These are phyloP conservation scores for Mastomys coucha DNA, from an alignment of 2,113 vertebrate genomes.

Conservation along the genomic window DNA sequence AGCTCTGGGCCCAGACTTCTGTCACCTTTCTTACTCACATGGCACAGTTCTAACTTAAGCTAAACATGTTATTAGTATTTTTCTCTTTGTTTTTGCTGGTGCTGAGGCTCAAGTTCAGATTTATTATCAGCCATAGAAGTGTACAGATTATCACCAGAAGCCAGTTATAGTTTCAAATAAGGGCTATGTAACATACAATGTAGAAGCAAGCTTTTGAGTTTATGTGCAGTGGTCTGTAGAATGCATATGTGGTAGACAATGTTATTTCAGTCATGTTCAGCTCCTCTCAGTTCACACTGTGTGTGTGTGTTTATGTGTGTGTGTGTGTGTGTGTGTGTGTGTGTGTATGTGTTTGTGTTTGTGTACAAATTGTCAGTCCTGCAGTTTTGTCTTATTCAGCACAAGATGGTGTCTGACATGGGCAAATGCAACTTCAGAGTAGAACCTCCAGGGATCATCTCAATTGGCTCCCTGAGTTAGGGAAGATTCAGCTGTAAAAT, in stretches of 20 bases:
- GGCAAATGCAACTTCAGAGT: slow-evolving; percentile 21
- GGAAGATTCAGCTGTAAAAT: slow-evolving; percentile 49
- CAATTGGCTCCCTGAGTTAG: background rate
- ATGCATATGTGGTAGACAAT: background rate
- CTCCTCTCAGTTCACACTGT: slow-evolving; percentile 26
- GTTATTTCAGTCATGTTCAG: slow-evolving; percentile 33
- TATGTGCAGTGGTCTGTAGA: slow-evolving; percentile 45
- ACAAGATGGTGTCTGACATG: slow-evolving; percentile 7
- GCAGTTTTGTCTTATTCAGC: slow-evolving; percentile 51
- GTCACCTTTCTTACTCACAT: slow-evolving; percentile 33
- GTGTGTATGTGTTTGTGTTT: no score
- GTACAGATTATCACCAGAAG: slow-evolving; percentile 40
- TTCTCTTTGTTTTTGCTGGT: background rate
- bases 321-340: background rate
- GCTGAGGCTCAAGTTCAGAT: background rate
- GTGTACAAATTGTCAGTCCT: background rate
- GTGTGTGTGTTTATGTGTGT: background rate
- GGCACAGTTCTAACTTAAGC: slow-evolving; percentile 41
- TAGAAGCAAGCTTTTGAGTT: slow-evolving; percentile 17
- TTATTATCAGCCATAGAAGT: slow-evolving; percentile 41
- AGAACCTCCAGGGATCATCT: slow-evolving; percentile 14
- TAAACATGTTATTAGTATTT: background rate
- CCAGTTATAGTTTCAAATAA: slow-evolving; percentile 59
- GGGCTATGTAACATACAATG: slow-evolving; percentile 18
- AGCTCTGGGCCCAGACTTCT: slow-evolving; percentile 11